Percentiles rank a stretch among this genome's conserved stretches.
Evolutionary conservation across 2,113 vertebrate genomes (phyloP).

Genomic region (Pan troglodytes): NHGRI_mPanTro3-v2.1_pri NC_072410.2:67068501-67069000

Average conservation of each 20-base stretch:
- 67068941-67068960: neutral
- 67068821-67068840: slow-evolving; percentile 19
- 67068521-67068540: too few relatives aligned
- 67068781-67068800: neutral
- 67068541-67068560: neutral
- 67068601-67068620: neutral
- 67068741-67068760: neutral
- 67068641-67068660: neutral
- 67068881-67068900: neutral
- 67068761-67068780: slow-evolving; percentile 22
- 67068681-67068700: slow-evolving; percentile 35
- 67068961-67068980: neutral
- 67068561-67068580: neutral
- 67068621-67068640: neutral
- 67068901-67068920: neutral
- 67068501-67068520: too few relatives aligned
- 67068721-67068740: slow-evolving; percentile 31
- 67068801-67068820: neutral
- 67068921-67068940: neutral
- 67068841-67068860: neutral
- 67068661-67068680: neutral
- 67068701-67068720: neutral
- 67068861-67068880: neutral
- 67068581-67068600: neutral
- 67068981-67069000: neutral